phyloP scores from a whole-genome alignment of 2,888 invertebrate species.

The Drosophila sordidula region DNA sequence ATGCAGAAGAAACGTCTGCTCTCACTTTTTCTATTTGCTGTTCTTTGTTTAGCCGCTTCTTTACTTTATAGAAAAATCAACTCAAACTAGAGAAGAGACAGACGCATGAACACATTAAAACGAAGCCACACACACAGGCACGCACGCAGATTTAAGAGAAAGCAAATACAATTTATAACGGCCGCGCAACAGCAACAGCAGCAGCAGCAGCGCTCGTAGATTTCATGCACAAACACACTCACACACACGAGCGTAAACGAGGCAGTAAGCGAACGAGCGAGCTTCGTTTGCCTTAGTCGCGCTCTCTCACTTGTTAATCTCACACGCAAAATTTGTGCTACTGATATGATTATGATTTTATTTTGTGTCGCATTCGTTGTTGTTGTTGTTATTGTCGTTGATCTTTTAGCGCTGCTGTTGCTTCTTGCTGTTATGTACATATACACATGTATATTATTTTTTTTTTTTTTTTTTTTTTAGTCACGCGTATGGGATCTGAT shows the following conservation, averaged over 20 bases:
- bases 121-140: constrained; percentile 1
- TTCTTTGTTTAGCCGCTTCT: constrained; percentile 16
- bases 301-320: constrained; percentile 23
- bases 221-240: constrained; percentile 9
- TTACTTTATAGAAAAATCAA: constrained; percentile 17
- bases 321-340: constrained; percentile 44
- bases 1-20: constrained; percentile 1
- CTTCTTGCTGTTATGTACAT: constrained; percentile 14
- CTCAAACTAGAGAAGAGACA: constrained; percentile 26
- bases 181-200: constrained; percentile 25
- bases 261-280: background rate
- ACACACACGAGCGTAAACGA: constrained; percentile 1
- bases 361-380: constrained; percentile 27
- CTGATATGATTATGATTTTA: constrained; percentile 69
- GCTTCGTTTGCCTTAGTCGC: constrained; percentile 14
- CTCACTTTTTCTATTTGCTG: constrained; percentile 34
- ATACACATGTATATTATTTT: background rate
- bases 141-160: constrained; percentile 13
- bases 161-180: constrained; percentile 29
- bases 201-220: background rate
- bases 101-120: constrained; percentile 9
- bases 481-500: constrained; percentile 72
- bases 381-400: constrained; percentile 19
- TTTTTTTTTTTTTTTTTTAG: constrained; percentile 41
- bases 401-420: constrained; percentile 33